Base-by-base conservation (phyloP, 2,888 invertebrate species). In the Caenorhabditis auriculariae region DNA sequence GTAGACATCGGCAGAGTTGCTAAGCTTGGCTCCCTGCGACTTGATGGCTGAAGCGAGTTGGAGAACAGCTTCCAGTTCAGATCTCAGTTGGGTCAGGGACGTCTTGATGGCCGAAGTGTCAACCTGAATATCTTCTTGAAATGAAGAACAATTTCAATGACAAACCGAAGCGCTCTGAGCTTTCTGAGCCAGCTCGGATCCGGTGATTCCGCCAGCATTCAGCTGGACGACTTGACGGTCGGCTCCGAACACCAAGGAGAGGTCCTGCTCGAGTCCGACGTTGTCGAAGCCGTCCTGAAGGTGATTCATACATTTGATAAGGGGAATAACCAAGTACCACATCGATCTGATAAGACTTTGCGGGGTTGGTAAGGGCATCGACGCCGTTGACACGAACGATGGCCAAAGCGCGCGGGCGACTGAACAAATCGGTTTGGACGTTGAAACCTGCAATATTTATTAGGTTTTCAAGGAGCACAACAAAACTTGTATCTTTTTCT, bases 1-100 rank as follows among this genome's bases (percentile, higher is more conserved):
- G 62, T 55, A 70, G 24, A 70, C 44, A 47, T 70, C 70, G 43
- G 67, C 65, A 26, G 53, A 53, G 51, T 64, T 61, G 41, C 49
- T 59, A 21, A 54, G 24, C 26, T 66, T 63, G 32, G 60, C 53
- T 43, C 63, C 64, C 15, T 58, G 47, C 7, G 60, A 19, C 29
- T 59, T 66, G 49, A 70, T 59, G 17, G 67, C 70, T 32, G 58
- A 57, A 24, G 55, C 48, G 17, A 70, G 60, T 21, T 58, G 43
- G 44, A 66, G 66, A 32, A 68, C 58, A 24, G 67, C 51, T 29
- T 68, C 63, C 21, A 70, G 42, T 35, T 70, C 70, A 15, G 42
- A 21, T n/a, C 54, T 37, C 28, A 70, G 49, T 4, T 51, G 52
- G 17, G 49, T 23, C 24, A 55, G 42, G 38, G 63, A 60, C n/a